Conservation (phyloP, 1,140 invertebrate genomes). For the Formica exsecta region DNA sequence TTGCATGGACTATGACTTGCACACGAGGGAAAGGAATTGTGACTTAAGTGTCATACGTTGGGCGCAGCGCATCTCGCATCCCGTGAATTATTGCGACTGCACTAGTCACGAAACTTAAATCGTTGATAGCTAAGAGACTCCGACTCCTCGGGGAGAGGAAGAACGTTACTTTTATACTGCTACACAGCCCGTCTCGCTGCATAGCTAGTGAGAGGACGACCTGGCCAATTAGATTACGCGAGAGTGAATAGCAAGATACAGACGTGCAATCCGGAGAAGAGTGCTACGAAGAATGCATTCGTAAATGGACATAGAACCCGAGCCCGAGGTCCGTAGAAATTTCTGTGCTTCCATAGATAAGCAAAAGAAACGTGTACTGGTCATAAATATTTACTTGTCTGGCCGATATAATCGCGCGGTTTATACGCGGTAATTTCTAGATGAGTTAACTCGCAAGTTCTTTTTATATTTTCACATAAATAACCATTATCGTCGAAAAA, state of each 20-base stretch:
- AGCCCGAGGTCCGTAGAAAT: background rate
- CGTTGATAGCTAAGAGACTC: constrained; percentile 14
- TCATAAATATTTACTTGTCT: background rate
- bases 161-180: constrained; percentile 32
- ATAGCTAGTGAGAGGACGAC: background rate
- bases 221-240: constrained; percentile 31
- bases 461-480: background rate
- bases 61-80: background rate
- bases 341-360: background rate
- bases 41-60: constrained; percentile 17
- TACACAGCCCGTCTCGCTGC: background rate
- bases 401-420: background rate
- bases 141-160: background rate
- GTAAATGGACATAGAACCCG: background rate
- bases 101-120: constrained; percentile 46
- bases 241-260: background rate
- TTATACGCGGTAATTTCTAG: background rate
- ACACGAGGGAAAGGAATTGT: background rate
- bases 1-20: constrained; percentile 29
- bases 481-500: background rate
- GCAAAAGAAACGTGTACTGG: background rate
- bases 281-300: background rate
- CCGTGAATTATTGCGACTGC: constrained; percentile 34
- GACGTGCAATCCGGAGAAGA: background rate
- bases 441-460: background rate